Evolutionary conservation across 2,888 invertebrate species (phyloP), one percentile per base, ranked within the genome.

Genomic region (Cotesia congregata): DNA sequence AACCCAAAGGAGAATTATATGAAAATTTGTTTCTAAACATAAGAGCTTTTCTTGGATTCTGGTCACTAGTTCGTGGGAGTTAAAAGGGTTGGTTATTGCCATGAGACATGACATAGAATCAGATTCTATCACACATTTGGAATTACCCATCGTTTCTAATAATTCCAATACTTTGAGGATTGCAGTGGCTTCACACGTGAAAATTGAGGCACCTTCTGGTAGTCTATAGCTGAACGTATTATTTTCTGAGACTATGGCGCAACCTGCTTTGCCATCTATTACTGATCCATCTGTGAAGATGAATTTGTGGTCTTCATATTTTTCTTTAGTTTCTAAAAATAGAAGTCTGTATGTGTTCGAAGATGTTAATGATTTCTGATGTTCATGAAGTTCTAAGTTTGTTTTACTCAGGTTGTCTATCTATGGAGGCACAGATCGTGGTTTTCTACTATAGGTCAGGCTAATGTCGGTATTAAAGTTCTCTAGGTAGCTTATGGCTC

Each of bases 401-500:
- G 30, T 62, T 62, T 15, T 68, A 59, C 40, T 65, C n/a, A 61
- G 4, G 15, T n/a, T 5, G 60, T 15, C 17, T 41, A 1, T 15
- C 74, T n/a, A 73, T 2, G 67, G 6, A 5, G 74, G 74, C n/a
- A 38, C 9, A 9, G 20, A 4, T 5, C 40, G 39, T 41, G 20
- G 20, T n/a, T 2, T 9, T 15, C 30, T 67, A 15, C 9, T 40
- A 12, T 67, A 20, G 20, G 60, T n/a, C 20, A 20, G 15, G 38
- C 81, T 91, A 80, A 91, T 91, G 88, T 88, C 84, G 81, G 68
- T 60, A 50, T 59, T 7, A 9, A 4, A n/a, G n/a, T 1, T 7
- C 15, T 67, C 12, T 5, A 38, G 17, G 67, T 77, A 75, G n/a
- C 1, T 59, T 7, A 30, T 9, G 20, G 65, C 6, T 65, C 74